Base-by-base conservation (phyloP, 2,888 invertebrate species). In the Cepaea hortensis region DNA sequence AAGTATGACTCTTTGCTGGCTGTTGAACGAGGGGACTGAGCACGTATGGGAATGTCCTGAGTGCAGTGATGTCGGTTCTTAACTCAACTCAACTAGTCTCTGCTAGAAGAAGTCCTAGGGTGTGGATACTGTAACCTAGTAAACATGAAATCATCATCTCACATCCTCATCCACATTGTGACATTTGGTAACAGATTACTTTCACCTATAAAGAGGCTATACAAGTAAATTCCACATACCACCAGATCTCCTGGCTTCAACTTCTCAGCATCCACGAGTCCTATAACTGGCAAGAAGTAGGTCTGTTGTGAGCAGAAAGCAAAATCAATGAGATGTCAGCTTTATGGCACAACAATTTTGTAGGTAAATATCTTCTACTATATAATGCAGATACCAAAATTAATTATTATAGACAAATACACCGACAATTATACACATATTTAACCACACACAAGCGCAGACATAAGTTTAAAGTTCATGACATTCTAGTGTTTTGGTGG, bases 271-370 rank as follows among this genome's bases (percentile, higher is more conserved):
- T 99, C 99, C 3, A 99, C 99, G 20, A 99, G 95, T 0, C 99
- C 99, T 94, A 99, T 99, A 50, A 99, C 99, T 73, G 99, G 99
- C 92, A 99, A 95, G 94, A 99, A 99, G 94, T 99, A 99, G 0
- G 99, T 99, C 95, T 99, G 97, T 13, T 46, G 4, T 7, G 11
- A 46, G 62, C n/a, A n/a, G 70, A 23, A 70, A 70, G 18, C 70
- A 70, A 70, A 70, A 65, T 70, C 20, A n/a, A 70, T 70, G n/a
- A 70, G 70, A 65, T 65, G 15, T 65, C 15, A 13, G 20, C 15
- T 65, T 18, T 18, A 65, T 65, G 68, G 20, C 13, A 65, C 68
- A 70, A 70, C 1, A 70, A 70, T n/a, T 7, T 70, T 70, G n/a
- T n/a, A 70, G 23, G 6, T 23, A n/a, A 20, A 23, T 20, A n/a